A percentile compares a stretch with the other conserved stretches of the same genome.
Evolutionary conservation across 2,888 invertebrate species (phyloP).

Genomic region (Diadromus collaris): DNA sequence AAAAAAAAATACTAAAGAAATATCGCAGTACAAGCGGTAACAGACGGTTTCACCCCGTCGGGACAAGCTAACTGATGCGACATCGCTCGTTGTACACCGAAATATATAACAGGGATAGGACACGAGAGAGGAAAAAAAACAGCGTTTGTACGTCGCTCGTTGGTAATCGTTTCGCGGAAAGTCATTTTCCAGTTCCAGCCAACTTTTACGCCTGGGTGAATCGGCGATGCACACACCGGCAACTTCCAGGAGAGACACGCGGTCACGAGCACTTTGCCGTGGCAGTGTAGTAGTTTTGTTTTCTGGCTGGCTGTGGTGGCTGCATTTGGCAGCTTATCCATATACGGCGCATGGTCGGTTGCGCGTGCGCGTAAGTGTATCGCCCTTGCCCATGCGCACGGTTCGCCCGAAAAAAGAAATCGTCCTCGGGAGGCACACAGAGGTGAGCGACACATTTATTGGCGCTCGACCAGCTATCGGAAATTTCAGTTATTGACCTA

Average conservation of each 20-base stretch:
- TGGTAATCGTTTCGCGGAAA: conserved; percentile 75
- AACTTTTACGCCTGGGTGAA: conserved; percentile 51
- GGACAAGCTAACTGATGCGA: conserved; percentile 31
- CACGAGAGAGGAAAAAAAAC: conserved; percentile 32
- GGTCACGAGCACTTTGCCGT: background rate
- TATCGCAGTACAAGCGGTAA: conserved; percentile 25
- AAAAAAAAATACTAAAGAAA: conserved; percentile 1
- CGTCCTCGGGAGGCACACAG: background rate
- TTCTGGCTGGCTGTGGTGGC: too few relatives aligned
- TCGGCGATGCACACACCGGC: conserved; percentile 39
- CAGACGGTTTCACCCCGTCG: conserved; percentile 33
- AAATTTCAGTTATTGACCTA: conserved; percentile 10
- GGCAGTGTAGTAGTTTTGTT: too few relatives aligned
- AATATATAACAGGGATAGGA: conserved; percentile 19
- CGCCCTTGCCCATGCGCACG: background rate
- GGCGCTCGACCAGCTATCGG: background rate
- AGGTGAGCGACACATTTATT: background rate
- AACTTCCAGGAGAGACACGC: conserved; percentile 11
- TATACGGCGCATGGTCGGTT: too few relatives aligned
- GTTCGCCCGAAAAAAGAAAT: background rate
- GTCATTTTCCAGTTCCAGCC: conserved; percentile 69
- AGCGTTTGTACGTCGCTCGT: conserved; percentile 61
- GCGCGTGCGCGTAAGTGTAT: background rate
- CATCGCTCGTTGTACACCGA: conserved; percentile 27
- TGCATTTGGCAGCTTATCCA: too few relatives aligned